phyloP scores from a whole-genome alignment of 92 coral and sea anemone species.

The Ricordea florida region DNA sequence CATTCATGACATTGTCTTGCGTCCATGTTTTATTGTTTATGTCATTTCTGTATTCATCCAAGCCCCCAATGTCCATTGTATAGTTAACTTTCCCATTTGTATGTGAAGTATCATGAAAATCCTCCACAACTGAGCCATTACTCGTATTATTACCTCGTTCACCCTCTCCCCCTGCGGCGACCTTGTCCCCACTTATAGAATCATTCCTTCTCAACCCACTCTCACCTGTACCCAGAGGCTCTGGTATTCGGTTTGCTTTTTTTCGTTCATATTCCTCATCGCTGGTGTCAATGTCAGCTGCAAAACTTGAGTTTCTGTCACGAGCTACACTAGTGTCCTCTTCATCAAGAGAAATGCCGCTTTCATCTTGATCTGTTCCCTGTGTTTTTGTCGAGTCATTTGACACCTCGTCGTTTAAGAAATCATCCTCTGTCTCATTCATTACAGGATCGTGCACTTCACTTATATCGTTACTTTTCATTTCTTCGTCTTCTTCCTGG shows the following conservation, averaged over 20 bases:
- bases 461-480: neutral
- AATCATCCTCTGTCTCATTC: neutral
- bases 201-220: too few relatives aligned
- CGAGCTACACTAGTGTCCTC: neutral
- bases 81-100: too few relatives aligned
- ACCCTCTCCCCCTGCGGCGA: neutral
- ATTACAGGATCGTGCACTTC: neutral
- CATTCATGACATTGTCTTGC: too few relatives aligned
- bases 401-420: neutral
- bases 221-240: too few relatives aligned
- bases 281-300: neutral
- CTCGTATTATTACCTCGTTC: neutral
- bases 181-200: neutral
- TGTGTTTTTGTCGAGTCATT: too few relatives aligned
- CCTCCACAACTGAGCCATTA: too few relatives aligned
- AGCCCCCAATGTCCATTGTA: too few relatives aligned
- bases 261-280: too few relatives aligned
- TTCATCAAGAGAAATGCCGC: neutral
- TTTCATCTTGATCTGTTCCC: neutral
- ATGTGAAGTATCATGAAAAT: too few relatives aligned
- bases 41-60: too few relatives aligned
- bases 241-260: neutral
- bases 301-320: too few relatives aligned
- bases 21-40: too few relatives aligned
- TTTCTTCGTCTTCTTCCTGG: neutral